phyloP scores from a whole-genome alignment of 2,113 vertebrate genomes.

The Sceloporus tristichus region DNA sequence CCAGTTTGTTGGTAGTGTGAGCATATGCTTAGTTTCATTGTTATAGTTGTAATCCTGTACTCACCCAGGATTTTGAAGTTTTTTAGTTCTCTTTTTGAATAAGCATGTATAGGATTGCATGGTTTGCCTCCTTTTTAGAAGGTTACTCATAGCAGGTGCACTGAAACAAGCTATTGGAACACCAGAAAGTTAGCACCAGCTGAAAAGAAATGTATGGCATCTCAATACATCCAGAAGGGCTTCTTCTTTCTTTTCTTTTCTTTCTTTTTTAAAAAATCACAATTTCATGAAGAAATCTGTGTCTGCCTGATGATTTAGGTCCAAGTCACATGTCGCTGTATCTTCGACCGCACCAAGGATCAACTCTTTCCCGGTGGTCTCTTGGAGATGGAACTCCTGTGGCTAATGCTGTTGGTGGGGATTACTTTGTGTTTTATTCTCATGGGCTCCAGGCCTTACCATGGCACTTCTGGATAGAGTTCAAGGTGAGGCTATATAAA shows the following conservation, averaged over 20 bases:
- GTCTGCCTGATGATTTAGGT: constrained; percentile 74
- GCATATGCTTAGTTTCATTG: background rate
- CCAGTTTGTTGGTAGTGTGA: background rate
- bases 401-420: constrained; percentile 81
- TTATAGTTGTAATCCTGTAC: background rate
- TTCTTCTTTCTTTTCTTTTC: background rate
- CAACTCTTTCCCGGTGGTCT: constrained; percentile 88
- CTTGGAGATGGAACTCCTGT: constrained; percentile 87
- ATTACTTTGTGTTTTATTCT: constrained; percentile 96
- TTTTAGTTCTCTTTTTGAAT: background rate
- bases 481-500: constrained; percentile 82
- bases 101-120: background rate
- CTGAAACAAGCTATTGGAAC: background rate
- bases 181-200: background rate
- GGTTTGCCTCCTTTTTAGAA: background rate
- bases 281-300: rapidly evolving
- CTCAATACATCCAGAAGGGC: background rate
- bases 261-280: background rate
- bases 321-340: constrained; percentile 97
- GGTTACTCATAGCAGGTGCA: background rate
- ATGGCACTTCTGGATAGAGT: constrained; percentile 94
- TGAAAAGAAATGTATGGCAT: background rate
- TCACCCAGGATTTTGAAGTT: too few relatives aligned
- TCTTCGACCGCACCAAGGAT: constrained; percentile 81
- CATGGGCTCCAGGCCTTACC: constrained; percentile 86